Conservation (phyloP, 2,888 invertebrate genomes). For the Venustoraphidia nigricollis region DNA sequence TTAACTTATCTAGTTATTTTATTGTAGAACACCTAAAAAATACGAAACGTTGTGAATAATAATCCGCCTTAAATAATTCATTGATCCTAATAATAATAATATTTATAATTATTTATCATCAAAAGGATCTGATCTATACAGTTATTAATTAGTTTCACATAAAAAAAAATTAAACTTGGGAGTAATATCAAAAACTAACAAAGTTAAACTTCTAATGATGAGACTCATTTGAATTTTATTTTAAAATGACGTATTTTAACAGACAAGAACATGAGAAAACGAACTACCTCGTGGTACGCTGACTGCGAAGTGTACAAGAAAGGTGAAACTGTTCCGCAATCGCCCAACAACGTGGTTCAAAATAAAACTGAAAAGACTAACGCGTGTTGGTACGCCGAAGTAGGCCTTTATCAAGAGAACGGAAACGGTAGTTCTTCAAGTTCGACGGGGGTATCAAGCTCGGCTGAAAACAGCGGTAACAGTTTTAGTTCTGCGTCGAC, state of each 20-base stretch:
- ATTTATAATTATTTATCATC: no score
- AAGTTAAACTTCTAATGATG: not conserved
- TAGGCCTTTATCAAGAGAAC: constrained; percentile 42
- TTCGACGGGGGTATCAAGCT: constrained; percentile 23
- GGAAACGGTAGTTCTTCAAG: constrained; percentile 34
- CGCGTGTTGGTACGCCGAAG: constrained; percentile 44
- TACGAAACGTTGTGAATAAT: no score
- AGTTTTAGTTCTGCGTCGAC: constrained; percentile 26
- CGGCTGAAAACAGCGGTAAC: constrained; percentile 24
- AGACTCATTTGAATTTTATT: not conserved
- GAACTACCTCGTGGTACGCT: constrained; percentile 51
- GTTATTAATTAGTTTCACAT: no score
- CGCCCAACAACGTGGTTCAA: not conserved
- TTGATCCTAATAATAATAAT: no score
- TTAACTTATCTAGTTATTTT: no score
- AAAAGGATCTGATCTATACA: no score
- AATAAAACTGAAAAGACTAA: constrained; percentile 11
- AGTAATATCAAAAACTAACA: not conserved
- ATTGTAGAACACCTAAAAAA: no score
- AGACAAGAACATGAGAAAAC: constrained; percentile 31
- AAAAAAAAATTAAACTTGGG: no score
- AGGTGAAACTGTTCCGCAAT: constrained; percentile 10
- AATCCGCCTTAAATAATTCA: no score
- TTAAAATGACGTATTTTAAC: not conserved
- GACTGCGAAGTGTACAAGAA: constrained; percentile 43